These are phyloP conservation scores for Vesta saturnalis DNA, from an alignment of 2,888 invertebrate genomes.

Conservation along the genomic window DNA sequence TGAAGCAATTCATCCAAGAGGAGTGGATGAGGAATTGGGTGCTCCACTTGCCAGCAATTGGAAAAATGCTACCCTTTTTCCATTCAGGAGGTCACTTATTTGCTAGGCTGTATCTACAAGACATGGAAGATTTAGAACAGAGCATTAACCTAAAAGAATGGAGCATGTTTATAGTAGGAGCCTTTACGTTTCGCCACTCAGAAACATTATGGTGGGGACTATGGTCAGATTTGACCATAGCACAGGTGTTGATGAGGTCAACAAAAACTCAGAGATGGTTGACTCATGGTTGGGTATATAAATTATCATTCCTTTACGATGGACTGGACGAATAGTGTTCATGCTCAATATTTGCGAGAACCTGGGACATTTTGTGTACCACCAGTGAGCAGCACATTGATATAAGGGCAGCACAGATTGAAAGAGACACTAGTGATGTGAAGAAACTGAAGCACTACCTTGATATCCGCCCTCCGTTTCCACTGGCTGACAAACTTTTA, in stretches of 20 bases:
- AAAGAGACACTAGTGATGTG: neutral
- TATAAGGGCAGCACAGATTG: neutral
- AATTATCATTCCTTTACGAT: constrained; percentile 35
- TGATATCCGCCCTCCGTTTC: neutral
- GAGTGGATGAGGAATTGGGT: neutral
- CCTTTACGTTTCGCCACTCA: constrained; percentile 32
- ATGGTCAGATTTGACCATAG: constrained; percentile 49
- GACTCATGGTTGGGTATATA: constrained; percentile 36
- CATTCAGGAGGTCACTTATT: constrained; percentile 29
- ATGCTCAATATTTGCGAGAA: constrained; percentile 31
- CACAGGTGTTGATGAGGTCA: constrained; percentile 49
- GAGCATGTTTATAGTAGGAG: neutral
- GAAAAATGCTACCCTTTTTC: constrained; percentile 30
- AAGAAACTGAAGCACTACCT: neutral
- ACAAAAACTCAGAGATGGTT: constrained; percentile 47
- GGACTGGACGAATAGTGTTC: constrained; percentile 39
- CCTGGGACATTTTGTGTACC: constrained; percentile 6
- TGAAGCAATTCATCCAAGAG: neutral
- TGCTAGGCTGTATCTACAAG: constrained; percentile 20
- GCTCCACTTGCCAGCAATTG: neutral
- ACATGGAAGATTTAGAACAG: neutral
- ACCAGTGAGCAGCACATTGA: constrained; percentile 28
- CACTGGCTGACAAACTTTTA: constrained; percentile 17
- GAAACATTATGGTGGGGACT: constrained; percentile 45
- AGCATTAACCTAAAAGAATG: constrained; percentile 17